These are phyloP conservation scores for Calcarius lapponicus DNA, from an alignment of 2,797 vertebrate genomes.

Conservation along the genomic window DNA sequence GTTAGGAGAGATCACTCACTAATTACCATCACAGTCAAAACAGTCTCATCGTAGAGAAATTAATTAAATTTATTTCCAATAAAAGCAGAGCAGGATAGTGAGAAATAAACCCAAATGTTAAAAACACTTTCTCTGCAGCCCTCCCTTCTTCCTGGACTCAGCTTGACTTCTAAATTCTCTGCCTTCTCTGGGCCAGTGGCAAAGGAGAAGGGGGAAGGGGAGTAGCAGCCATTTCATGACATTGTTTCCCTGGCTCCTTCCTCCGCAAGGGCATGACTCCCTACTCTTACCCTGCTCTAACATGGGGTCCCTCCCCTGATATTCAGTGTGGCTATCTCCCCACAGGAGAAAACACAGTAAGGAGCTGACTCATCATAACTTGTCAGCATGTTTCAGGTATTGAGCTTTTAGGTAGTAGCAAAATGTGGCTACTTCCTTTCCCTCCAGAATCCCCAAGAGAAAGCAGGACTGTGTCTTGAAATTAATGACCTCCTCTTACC, in stretches of 20 bases:
- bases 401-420: not conserved
- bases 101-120: not conserved
- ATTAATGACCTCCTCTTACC: not conserved
- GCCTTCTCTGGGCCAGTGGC: not conserved
- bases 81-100: not conserved
- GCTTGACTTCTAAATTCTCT: not conserved
- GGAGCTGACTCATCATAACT: not conserved
- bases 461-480: not conserved
- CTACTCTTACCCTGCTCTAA: not conserved
- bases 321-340: not conserved
- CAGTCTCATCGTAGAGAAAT: not conserved
- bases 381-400: not conserved
- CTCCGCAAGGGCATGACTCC: not conserved
- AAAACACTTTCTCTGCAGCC: not conserved
- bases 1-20: not conserved
- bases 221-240: not conserved
- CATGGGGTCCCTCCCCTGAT: accelerated
- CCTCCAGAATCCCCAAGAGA: not conserved
- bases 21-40: not conserved
- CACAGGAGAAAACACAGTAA: not conserved
- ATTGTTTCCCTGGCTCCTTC: not conserved
- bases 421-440: not conserved
- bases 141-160: not conserved
- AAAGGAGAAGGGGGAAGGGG: not conserved
- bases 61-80: not conserved